Evolutionary conservation across 2,113 vertebrate genomes (phyloP).

Genomic region (Meriones unguiculatus): DNA sequence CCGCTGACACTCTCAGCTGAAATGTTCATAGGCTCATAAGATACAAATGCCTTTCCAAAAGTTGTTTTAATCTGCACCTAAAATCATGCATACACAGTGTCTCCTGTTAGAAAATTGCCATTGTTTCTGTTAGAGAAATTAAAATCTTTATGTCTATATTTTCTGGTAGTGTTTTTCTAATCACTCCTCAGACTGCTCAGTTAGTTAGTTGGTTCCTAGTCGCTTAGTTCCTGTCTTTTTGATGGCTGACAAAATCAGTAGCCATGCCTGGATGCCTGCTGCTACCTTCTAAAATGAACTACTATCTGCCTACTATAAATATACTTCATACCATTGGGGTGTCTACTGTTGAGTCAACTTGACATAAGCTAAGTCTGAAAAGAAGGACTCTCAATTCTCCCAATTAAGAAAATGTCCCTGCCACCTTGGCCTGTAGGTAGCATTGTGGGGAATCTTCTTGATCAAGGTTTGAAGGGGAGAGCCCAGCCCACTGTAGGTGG

Average conservation of each 20-base stretch:
- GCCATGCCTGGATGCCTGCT: not conserved
- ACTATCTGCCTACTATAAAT: not conserved
- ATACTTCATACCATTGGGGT: not conserved
- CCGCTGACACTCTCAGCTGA: conserved; percentile 10
- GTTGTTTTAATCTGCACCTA: not conserved
- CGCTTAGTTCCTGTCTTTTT: not conserved
- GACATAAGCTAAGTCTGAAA: not conserved
- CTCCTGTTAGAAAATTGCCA: not conserved
- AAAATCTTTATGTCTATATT: not conserved
- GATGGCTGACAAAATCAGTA: not conserved
- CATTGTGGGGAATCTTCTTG: not conserved
- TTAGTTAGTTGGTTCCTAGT: not conserved
- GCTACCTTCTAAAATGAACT: not conserved
- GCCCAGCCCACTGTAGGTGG: not conserved
- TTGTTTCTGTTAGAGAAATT: not conserved
- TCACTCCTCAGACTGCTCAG: not conserved
- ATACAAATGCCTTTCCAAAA: conserved; percentile 31
- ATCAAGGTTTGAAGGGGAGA: not conserved
- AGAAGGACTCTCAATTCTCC: not conserved
- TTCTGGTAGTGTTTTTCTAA: not conserved
- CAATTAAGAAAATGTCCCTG: not conserved
- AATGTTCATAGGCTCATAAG: not conserved
- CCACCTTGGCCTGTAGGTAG: not conserved
- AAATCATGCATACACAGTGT: not conserved
- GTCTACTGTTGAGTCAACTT: not conserved